phyloP scores from a whole-genome alignment of 2,113 vertebrate genomes.

The Leucoraja erinaceus region DNA sequence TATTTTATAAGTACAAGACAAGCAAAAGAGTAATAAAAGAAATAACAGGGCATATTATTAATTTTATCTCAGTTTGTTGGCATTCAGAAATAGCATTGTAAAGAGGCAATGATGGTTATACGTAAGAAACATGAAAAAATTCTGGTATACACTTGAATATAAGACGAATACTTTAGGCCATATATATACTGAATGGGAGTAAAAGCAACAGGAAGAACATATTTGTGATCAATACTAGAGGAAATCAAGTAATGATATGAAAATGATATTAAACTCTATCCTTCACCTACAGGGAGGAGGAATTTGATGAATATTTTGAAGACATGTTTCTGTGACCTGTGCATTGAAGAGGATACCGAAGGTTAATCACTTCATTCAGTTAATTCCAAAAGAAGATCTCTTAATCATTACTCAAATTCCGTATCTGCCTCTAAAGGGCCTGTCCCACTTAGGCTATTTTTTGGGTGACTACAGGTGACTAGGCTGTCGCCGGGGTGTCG shows the following conservation, averaged over 20 bases:
- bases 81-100: neutral
- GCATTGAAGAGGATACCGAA: neutral
- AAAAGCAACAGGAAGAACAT: neutral
- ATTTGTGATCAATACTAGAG: neutral
- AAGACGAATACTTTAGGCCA: neutral
- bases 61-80: neutral
- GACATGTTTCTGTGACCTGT: slow-evolving; percentile 84
- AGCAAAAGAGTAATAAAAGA: too few relatives aligned
- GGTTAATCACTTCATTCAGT: neutral
- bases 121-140: neutral
- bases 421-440: neutral
- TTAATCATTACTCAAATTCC: neutral
- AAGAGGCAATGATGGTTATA: neutral
- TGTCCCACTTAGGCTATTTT: too few relatives aligned
- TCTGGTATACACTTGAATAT: neutral
- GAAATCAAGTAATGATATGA: neutral
- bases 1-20: too few relatives aligned
- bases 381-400: neutral
- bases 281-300: slow-evolving; percentile 77
- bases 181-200: neutral
- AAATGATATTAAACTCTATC: neutral
- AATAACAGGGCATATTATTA: too few relatives aligned
- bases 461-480: too few relatives aligned
- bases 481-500: too few relatives aligned
- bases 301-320: slow-evolving; percentile 96